Base-by-base conservation (phyloP, 2,113 vertebrate species). In the Pelecanoides urinatrix region DNA sequence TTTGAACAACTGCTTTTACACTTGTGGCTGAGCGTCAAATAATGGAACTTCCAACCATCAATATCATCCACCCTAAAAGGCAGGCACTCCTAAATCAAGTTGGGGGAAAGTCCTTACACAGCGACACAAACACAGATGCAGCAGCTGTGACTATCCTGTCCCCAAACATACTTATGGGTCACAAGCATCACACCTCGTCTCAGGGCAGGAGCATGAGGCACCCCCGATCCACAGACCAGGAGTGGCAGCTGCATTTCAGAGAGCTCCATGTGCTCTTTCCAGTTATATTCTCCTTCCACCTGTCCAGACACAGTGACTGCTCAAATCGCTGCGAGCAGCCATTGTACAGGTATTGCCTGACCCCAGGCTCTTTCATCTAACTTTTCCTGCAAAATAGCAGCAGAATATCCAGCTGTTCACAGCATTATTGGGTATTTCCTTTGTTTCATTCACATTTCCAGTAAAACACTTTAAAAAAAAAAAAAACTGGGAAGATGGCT, bases 381-480 rank as follows among this genome's bases (percentile, higher is more conserved):
- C 74, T 94, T 88, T 61, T 66, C 79, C 47, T 92, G 71, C 52
- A 86, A 92, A 93, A 92, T 17, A 90, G 88, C 65, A 59, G 87
- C 53, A 83, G 86, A 88, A 77, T 36, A 88, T 79, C 94, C 92
- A 92, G 90, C 86, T 94, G 95, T 50, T 95, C 40, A 10, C 58
- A 79, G 58, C 66, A 95, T 88, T 94, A 88, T 85, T 94, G 78
- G n/a, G 17, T 3, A 55, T 86, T 97, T 92, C 72, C 88, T 96
- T 94, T 94, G 58, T 68, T 96, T 96, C 92, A 88, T 96, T 94
- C 88, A 95, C 11, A 49, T 76, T 92, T 92, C 85, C 83, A 93
- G 71, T 96, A 70, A 94, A 92, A 73, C 20, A 30, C 71, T 74
- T 71, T 0, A 9, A 38, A 66, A 73, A 93, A 86, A 18, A 53